Evolutionary conservation across 2,113 vertebrate species (phyloP), one percentile per base, ranked within the genome.

Genomic region (Nannospalax galili): DNA sequence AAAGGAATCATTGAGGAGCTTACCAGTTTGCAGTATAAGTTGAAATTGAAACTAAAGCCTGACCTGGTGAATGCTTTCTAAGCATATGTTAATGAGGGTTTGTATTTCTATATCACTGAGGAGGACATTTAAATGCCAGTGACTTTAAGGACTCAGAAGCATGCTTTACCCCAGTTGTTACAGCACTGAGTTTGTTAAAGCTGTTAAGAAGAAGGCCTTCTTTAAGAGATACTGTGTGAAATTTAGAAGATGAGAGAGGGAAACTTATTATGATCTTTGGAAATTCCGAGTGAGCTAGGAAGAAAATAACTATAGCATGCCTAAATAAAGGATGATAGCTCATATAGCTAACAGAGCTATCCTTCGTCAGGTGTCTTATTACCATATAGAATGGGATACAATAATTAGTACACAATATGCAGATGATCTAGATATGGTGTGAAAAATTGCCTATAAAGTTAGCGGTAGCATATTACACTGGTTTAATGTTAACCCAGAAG

Each of bases 71-170:
- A 75, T 37, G 9, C 7, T 74, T 81, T 93, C 74, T 22, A 73
- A 62, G 3, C 26, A 16, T 69, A 84, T 15, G 11, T 52, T 72
- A 72, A 45, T 30, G 9, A 40, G 20, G 7, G 42, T 88, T 24
- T 42, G 17, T 70, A 45, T 93, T 84, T 62, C 72, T 62, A 0
- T 40, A 24, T 69, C 40, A 62, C 0, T 7, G 37, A 73, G 30
- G 28, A 22, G 1, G n/a, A 1, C 3, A 26, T 52, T 79, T 72
- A 60, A 32, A 73, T 91, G 9, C 4, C 52, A 79, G 7, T 60
- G 58, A 45, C n/a, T 5, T 40, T 35, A 32, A 32, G 1, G 65
- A 20, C 5, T 5, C 1, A 11, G 5, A n/a, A 32, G 52, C 0
- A 48, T 74, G 42, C 58, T 22, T 67, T 52, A 8, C 6, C 48